phyloP scores from a whole-genome alignment of 2,888 invertebrate species.

The Tetropium fuscum region DNA sequence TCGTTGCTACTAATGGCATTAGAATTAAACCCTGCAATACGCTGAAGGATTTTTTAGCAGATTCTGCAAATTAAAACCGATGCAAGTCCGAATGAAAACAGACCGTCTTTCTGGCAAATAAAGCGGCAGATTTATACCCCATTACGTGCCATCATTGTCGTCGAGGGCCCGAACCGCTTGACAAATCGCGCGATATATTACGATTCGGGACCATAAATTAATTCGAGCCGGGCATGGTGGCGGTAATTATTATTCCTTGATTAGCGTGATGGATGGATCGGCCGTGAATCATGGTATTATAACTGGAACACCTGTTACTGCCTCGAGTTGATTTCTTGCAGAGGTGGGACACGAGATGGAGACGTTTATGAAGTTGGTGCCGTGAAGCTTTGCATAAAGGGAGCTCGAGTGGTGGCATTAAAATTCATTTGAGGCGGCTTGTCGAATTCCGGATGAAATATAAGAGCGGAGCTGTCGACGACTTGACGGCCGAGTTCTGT shows the following conservation, averaged over 20 bases:
- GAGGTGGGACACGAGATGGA: neutral
- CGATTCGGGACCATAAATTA: constrained; percentile 21
- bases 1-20: no score
- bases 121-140: no score
- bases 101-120: no score
- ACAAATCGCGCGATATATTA: constrained; percentile 15
- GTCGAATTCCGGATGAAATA: neutral
- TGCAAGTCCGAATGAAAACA: no score
- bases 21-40: no score
- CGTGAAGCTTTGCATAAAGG: constrained; percentile 1
- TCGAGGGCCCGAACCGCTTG: constrained; percentile 7
- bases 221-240: constrained; percentile 5
- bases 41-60: no score
- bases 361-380: constrained; percentile 12
- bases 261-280: constrained; percentile 19
- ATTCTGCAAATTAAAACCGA: no score
- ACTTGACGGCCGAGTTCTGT: no score
- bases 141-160: no score
- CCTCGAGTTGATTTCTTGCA: neutral
- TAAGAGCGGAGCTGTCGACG: neutral
- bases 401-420: constrained; percentile 11
- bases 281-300: constrained; percentile 17
- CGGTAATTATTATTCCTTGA: constrained; percentile 13
- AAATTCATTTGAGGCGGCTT: constrained; percentile 16
- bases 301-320: constrained; percentile 21